A percentile compares a stretch with the other conserved stretches of the same genome.
Evolutionary conservation across 2,888 invertebrate species (phyloP).

Genomic region (Syrphus vitripennis): DNA sequence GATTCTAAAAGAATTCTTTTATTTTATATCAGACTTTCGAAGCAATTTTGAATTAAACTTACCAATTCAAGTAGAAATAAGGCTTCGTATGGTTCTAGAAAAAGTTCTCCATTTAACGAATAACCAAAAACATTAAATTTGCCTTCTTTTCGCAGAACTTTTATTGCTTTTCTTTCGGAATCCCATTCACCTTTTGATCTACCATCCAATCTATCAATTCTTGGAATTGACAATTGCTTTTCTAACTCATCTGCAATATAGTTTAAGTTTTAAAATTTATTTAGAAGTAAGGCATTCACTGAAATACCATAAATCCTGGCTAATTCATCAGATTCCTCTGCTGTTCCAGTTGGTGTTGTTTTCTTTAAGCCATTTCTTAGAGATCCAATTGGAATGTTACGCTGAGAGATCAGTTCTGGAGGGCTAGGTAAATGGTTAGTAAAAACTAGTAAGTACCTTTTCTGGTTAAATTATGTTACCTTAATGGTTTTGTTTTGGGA

Average conservation of each 20-base stretch:
- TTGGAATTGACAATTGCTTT: slow-evolving; percentile 74
- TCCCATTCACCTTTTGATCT: slow-evolving; percentile 77
- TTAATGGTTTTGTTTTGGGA: slow-evolving; percentile 74
- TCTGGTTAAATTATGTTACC: slow-evolving; percentile 65
- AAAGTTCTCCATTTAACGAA: slow-evolving; percentile 74
- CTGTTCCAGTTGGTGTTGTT: slow-evolving; percentile 71
- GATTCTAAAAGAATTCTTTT: slow-evolving; percentile 75
- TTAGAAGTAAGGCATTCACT: neutral
- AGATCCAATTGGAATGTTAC: slow-evolving; percentile 73
- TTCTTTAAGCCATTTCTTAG: slow-evolving; percentile 75
- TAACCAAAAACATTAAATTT: slow-evolving; percentile 79
- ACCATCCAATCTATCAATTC: slow-evolving; percentile 76
- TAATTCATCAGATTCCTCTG: slow-evolving; percentile 74
- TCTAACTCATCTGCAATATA: slow-evolving; percentile 74
- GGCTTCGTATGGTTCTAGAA: slow-evolving; percentile 78
- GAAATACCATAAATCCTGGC: slow-evolving; percentile 73
- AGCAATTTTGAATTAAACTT: neutral
- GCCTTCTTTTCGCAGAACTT: slow-evolving; percentile 77
- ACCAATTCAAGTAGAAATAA: slow-evolving; percentile 79
- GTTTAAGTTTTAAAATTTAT: neutral
- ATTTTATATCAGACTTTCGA: neutral
- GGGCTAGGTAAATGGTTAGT: slow-evolving; percentile 69
- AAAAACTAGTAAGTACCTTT: neutral
- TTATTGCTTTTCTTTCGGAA: slow-evolving; percentile 74
- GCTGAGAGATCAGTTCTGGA: slow-evolving; percentile 73